Evolutionary conservation across 2,888 invertebrate species (phyloP), one percentile per base, ranked within the genome.

Genomic region (Eupithecia pulchellata): DNA sequence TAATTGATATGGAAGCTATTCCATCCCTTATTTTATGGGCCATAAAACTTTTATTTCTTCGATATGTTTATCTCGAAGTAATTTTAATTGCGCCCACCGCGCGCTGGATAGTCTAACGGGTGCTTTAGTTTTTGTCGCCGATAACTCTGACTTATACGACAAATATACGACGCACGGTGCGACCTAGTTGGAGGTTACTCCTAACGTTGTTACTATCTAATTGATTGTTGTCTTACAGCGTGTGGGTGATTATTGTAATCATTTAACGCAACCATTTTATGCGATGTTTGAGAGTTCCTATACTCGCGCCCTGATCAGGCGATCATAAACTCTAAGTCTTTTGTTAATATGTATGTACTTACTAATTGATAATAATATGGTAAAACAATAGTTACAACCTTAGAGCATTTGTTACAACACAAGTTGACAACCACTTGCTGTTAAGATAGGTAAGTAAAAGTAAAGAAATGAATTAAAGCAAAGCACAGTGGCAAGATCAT

Each of bases 11-110:
- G 71, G 75, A 77, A 75, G 74, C 72, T 66, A 77, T 74, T 71
- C 75, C 74, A 77, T 75, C 73, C 72, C 76, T 74, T 71, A 75
- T 76, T 78, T 78, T 77, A 78, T 77, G 67, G 70, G 5, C 66
- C 72, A 73, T 76, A 75, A 77, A 78, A 78, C 36, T 76, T 79
- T 78, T 79, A 79, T 77, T 77, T 65, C 64, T 71, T 32, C 71
- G 72, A 78, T 77, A 89, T 90, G 89, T 90, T 90, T 89, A 87
- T 87, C 84, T 86, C 74, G 78, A 82, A 85, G 86, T 88, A 86
- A 87, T 86, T 89, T 90, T 91, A 91, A 91, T 89, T 87, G 88
- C 82, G 88, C 88, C 92, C 89, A 90, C 92, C 91, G 87, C 86
- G 87, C 83, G 86, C 86, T 52, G 83, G 83, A 80, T 81, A 81